Evolutionary conservation across 2,113 vertebrate genomes (phyloP), one percentile per base, ranked within the genome.

Genomic region (Cyanocitta stelleri): DNA sequence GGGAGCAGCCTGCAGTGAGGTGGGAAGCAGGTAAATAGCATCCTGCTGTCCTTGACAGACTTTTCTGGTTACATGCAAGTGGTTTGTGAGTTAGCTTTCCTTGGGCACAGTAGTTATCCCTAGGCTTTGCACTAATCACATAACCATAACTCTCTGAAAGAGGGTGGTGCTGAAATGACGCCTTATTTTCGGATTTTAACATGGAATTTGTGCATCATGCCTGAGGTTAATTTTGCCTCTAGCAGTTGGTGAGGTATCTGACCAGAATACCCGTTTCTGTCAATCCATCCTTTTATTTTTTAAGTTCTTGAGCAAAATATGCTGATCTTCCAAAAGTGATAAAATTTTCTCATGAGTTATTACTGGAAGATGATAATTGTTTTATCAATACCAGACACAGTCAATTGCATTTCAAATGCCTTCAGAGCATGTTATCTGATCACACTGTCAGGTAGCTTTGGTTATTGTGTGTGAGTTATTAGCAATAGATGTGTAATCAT

Each of bases 301-400:
- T 44, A 48, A 41, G 61, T 96, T 94, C 11, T 77, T 64, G 21
- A 90, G 71, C 3, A 69, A 74, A 88, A 95, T 94, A 80, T 80
- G 91, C 91, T 89, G 88, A 75, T 49, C 41, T 87, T 95, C 71
- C 13, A 32, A 85, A 95, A 95, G 71, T 4, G 46, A 95, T 96
- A 78, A 80, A 43, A 79, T 95, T 96, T 96, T 67, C 71, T 85
- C 51, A 16, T 78, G 74, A 96, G 76, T 95, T 94, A 82, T 92
- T 93, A 91, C 83, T 64, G 71, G 69, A 43, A 82, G 48, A 43
- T 88, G 88, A 52, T 92, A 96, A 97, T 96, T 91, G 78, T 87
- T 97, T 97, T 93, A 92, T 93, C 84, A 91, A 95, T 97, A 91
- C 18, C 61, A 44, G 90, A 44, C 48, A 54, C 35, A 93, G 87